Evolutionary conservation across 2,888 invertebrate genomes (phyloP).

Genomic region (Sphaerophoria taeniata): DNA sequence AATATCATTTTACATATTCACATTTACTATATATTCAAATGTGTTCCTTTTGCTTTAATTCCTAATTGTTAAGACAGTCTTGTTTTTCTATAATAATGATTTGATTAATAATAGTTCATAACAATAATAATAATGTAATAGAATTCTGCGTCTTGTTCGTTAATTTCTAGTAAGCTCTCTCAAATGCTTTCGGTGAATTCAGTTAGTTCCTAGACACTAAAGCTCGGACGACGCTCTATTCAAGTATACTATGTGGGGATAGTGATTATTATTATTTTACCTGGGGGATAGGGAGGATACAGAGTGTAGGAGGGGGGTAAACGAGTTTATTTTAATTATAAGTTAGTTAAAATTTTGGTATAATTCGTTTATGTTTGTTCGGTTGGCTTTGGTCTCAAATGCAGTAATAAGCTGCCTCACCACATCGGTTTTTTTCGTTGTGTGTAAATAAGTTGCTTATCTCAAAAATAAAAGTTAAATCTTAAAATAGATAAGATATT

Average conservation of each 20-base stretch:
- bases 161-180: conserved; percentile 31
- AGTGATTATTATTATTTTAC: conserved; percentile 17
- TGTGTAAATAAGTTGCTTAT: conserved; percentile 65
- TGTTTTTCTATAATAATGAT: conserved; percentile 75
- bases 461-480: conserved; percentile 29
- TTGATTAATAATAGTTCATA: conserved; percentile 72
- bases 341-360: conserved; percentile 70
- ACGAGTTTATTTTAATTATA: conserved; percentile 19
- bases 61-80: conserved; percentile 76
- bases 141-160: conserved; percentile 52
- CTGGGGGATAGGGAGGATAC: conserved; percentile 9
- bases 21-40: conserved; percentile 23
- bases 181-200: background rate
- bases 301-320: background rate
- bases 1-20: conserved; percentile 58
- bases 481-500: conserved; percentile 33
- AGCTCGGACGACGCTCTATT: conserved; percentile 22
- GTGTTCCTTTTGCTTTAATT: conserved; percentile 59
- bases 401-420: conserved; percentile 66
- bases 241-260: conserved; percentile 33
- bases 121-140: conserved; percentile 67
- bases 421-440: conserved; percentile 69
- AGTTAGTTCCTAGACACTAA: no score
- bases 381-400: conserved; percentile 71
- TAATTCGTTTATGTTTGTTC: conserved; percentile 74